Conservation (phyloP, 37 sponge, comb jelly and placozoan genomes). For the Oscarella lobularis region DNA sequence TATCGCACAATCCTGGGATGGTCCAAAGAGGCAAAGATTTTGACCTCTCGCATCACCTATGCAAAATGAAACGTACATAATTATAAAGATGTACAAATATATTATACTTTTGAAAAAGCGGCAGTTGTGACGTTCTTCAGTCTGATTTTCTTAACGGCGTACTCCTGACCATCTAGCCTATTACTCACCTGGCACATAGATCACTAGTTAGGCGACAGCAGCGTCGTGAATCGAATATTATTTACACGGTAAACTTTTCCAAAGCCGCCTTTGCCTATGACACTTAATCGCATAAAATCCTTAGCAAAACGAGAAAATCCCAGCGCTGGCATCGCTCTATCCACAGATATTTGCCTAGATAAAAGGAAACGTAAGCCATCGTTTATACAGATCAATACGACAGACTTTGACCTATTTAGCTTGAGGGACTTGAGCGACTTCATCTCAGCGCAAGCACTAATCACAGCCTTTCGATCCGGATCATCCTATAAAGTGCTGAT, state of each 20-base stretch:
- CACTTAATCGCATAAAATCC: background rate
- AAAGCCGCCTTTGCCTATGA: conserved; percentile 1
- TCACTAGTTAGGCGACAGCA: background rate
- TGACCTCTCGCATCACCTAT: background rate
- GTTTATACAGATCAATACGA: background rate
- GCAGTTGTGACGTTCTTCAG: background rate
- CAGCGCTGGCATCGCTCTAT: background rate
- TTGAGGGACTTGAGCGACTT: background rate
- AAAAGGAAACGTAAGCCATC: background rate
- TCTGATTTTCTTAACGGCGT: background rate
- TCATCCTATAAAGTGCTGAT: too few species aligned
- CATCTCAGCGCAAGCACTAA: background rate
- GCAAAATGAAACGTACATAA: background rate
- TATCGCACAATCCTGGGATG: conserved; percentile 6
- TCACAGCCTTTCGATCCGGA: background rate
- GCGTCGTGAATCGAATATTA: background rate
- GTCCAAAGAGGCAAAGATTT: conserved; percentile 2
- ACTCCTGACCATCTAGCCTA: background rate
- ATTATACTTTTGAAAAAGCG: background rate
- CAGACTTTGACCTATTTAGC: background rate
- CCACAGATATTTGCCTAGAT: background rate
- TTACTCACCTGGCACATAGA: background rate
- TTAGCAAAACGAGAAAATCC: background rate
- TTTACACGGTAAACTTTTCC: background rate
- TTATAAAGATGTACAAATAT: background rate